Conservation (phyloP, 2,797 vertebrate species). For the Aviceda leuphotes region DNA sequence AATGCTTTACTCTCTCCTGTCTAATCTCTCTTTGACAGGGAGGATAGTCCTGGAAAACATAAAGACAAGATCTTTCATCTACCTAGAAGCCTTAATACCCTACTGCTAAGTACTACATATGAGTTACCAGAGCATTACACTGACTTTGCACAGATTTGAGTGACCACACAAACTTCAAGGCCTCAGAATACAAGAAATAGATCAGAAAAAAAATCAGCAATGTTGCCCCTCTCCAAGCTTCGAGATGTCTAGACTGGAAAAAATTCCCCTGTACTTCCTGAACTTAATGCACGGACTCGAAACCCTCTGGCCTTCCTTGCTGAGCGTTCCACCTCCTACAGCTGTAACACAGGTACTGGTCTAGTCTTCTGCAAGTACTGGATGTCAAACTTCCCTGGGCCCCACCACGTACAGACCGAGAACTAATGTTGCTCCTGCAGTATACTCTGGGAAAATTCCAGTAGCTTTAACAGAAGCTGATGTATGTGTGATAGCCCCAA, state of each 20-base stretch:
- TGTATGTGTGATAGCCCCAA: neutral
- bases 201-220: neutral
- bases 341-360: neutral
- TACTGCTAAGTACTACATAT: neutral
- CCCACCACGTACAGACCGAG: rapidly evolving
- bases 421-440: neutral
- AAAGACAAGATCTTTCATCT: neutral
- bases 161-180: neutral
- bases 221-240: neutral
- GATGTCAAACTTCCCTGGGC: neutral
- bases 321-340: neutral
- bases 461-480: neutral
- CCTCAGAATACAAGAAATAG: neutral
- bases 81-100: neutral
- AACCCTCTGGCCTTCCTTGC: neutral
- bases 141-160: neutral
- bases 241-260: neutral
- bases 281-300: rapidly evolving
- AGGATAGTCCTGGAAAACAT: neutral
- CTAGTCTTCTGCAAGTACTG: neutral
- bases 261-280: neutral
- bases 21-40: neutral
- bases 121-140: neutral
- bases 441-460: neutral
- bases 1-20: neutral